A percentile compares a stretch with the other conserved stretches of the same genome.
These are phyloP conservation scores for Dicaeum eximium DNA, from an alignment of 2,113 vertebrate genomes.

Conservation along the genomic window DNA sequence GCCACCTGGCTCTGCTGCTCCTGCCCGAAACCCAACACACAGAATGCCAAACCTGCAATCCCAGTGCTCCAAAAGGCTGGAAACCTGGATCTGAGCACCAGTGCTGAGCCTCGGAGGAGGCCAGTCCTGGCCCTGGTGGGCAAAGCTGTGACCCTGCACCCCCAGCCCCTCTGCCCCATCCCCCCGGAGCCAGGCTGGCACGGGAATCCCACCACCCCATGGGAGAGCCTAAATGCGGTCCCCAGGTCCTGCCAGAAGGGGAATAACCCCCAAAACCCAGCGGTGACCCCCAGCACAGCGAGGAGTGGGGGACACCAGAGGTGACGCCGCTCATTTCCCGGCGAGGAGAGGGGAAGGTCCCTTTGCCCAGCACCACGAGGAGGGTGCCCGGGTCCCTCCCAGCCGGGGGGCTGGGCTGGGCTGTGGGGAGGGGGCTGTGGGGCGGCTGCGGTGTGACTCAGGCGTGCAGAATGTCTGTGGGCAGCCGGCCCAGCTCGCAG, in stretches of 20 bases:
- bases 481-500: constrained; percentile 61
- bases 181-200: neutral
- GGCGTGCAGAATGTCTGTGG: constrained; percentile 58
- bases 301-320: neutral
- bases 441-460: constrained; percentile 41
- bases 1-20: neutral
- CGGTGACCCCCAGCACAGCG: fast-evolving
- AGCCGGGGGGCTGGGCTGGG: neutral
- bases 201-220: neutral
- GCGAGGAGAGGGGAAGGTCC: neutral
- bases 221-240: neutral
- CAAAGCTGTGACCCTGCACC: neutral
- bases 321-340: fast-evolving
- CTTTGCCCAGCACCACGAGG: neutral
- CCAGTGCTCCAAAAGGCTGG: neutral
- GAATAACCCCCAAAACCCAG: neutral
- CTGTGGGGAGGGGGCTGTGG: neutral
- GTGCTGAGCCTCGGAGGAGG: neutral
- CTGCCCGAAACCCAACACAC: neutral
- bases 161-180: fast-evolving
- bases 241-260: neutral
- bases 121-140: fast-evolving
- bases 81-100: fast-evolving
- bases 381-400: fast-evolving
- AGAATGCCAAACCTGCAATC: fast-evolving